Conservation (phyloP, 92 coral and sea anemone species). For the Muricea muricata region DNA sequence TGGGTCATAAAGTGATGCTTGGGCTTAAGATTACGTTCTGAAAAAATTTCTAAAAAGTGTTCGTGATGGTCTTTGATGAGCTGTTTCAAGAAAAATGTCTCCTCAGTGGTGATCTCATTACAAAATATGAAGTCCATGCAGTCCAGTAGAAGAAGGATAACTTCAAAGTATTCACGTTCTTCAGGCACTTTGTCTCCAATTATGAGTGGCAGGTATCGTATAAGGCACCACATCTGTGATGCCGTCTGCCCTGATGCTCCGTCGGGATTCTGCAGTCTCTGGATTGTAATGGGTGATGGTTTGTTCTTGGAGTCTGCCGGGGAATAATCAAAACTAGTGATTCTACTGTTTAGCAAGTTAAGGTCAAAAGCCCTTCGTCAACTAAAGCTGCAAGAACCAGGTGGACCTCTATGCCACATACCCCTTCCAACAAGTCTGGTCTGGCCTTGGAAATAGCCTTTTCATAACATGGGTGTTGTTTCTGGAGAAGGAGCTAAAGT, state of each 20-base stretch:
- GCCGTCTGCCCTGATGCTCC: slow-evolving; percentile 17
- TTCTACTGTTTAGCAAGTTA: neutral
- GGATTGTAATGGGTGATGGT: slow-evolving; percentile 2
- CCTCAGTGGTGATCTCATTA: neutral
- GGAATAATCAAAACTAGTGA: neutral
- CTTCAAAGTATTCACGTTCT: slow-evolving; percentile 6
- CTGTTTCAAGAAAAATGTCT: slow-evolving; percentile 6
- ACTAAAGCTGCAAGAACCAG: neutral
- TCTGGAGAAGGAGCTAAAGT: too few relatives aligned
- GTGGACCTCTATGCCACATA: slow-evolving; percentile 15
- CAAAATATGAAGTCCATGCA: slow-evolving; percentile 22
- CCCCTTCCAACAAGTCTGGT: slow-evolving; percentile 18
- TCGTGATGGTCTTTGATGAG: slow-evolving; percentile 15
- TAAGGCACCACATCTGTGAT: slow-evolving; percentile 30
- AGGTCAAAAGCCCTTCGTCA: neutral
- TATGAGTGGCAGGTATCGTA: slow-evolving; percentile 3
- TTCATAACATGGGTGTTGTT: slow-evolving; percentile 63
- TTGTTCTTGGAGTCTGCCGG: slow-evolving; percentile 17
- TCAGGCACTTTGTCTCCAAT: slow-evolving; percentile 31
- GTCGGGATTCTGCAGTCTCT: neutral
- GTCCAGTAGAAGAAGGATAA: neutral
- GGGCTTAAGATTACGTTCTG: slow-evolving; percentile 3
- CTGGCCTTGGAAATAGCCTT: slow-evolving; percentile 63
- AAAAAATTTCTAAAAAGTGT: slow-evolving; percentile 19
- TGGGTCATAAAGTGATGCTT: slow-evolving; percentile 32